These are phyloP conservation scores for Sarcophaga variegata DNA, from an alignment of 2,888 invertebrate species.

Conservation along the genomic window DNA sequence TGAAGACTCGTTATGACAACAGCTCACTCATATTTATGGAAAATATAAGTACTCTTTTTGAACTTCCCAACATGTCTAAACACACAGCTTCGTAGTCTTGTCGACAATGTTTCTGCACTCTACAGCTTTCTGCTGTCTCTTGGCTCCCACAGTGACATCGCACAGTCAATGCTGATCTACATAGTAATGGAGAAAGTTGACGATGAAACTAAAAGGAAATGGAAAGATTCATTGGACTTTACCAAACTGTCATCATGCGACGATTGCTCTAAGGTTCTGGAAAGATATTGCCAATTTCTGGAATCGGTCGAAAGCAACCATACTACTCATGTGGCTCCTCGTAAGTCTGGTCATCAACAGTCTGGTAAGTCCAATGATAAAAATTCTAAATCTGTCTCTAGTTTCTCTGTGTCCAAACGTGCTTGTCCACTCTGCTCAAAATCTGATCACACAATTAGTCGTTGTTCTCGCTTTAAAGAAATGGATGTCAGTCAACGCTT, in stretches of 20 bases:
- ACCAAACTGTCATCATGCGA: too few relatives aligned
- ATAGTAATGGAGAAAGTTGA: too few relatives aligned
- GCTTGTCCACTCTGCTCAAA: not conserved
- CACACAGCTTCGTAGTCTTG: conserved; percentile 24
- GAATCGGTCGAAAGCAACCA: not conserved
- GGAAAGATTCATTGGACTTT: too few relatives aligned
- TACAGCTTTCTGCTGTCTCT: conserved; percentile 28
- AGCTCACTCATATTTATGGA: too few relatives aligned
- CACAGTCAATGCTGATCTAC: too few relatives aligned
- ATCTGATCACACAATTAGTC: not conserved
- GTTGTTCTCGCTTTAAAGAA: not conserved
- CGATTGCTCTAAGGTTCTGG: too few relatives aligned
- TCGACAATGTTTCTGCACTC: conserved; percentile 47
- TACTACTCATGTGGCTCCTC: not conserved
- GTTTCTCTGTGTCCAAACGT: not conserved
- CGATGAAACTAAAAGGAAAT: too few relatives aligned
- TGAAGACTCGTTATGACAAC: too few relatives aligned
- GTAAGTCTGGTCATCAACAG: not conserved
- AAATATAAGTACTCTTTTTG: too few relatives aligned
- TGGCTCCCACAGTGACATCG: too few relatives aligned
- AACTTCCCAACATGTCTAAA: too few relatives aligned
- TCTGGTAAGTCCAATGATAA: not conserved
- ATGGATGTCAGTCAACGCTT: not conserved
- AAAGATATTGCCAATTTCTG: too few relatives aligned
- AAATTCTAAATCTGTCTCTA: not conserved